Base-by-base conservation (phyloP, 2,113 vertebrate genomes). In the Dunckerocampus dactyliophorus region DNA sequence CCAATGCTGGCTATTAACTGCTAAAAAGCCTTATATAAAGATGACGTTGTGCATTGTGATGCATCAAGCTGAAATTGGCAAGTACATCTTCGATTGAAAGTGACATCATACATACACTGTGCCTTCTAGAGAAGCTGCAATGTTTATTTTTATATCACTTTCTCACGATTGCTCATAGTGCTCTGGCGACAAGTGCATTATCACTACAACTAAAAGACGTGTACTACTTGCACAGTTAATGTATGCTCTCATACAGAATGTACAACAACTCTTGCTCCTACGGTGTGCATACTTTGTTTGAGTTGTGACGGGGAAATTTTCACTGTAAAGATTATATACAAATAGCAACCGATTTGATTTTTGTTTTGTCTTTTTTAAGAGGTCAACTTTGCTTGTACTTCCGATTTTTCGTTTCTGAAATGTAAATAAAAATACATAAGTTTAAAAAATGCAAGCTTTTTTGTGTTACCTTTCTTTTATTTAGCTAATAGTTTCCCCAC, bases 361-460 rank as follows among this genome's bases (percentile, higher is more conserved):
- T 75, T 84, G 81, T 64, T 69, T 67, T 69, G 39, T 64, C 58
- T 42, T 34, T n/a, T 39, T 47, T 3, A 78, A 80, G 56, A 80
- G 66, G 56, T 62, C 20, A 73, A 31, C 9, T 48, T 62, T 74
- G 52, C 67, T 69, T 84, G 57, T 67, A 56, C 63, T 83, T 69
- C 52, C 74, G 48, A 82, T 72, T 71, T 59, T 77, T 67, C 72
- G 46, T 78, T 80, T 81, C 76, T 71, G 74, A 69, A 63, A 47
- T 92, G 90, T 91, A 92, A 91, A 90, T 92, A 91, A 91, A 91
- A 57, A 78, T 77, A 85, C 69, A 54, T 71, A 63, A 53, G 5
- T 72, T 17, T 69, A 59, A 3, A 60, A 58, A 62, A 37, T 14
- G 8, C 7, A 43, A 1, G 39, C 13, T 43, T 43, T 37, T 37